Evolutionary conservation across 2,113 vertebrate species (phyloP).

Genomic region (Tyto alba): DNA sequence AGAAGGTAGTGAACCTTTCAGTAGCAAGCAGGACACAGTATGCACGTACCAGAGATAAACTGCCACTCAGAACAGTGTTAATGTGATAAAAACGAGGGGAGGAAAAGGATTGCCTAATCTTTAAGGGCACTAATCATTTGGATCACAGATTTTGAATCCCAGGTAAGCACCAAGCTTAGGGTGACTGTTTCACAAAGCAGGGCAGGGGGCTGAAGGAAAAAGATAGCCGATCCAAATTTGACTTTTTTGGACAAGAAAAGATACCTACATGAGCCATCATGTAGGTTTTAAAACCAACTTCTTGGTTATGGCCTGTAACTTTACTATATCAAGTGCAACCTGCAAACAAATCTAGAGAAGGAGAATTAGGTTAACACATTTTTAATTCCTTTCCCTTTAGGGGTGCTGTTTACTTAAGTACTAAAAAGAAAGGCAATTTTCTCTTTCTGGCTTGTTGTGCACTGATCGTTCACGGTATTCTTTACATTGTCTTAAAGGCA

Average conservation of each 20-base stretch:
- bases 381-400: not conserved
- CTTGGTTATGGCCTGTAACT: not conserved
- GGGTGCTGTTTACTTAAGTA: not conserved
- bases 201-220: fast-evolving
- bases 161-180: not conserved
- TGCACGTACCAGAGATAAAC: not conserved
- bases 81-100: not conserved
- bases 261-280: not conserved
- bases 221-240: not conserved
- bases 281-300: not conserved
- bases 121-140: not conserved
- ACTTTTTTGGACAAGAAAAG: not conserved
- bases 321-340: not conserved
- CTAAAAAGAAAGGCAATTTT: not conserved
- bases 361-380: not conserved
- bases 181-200: not conserved
- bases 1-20: not conserved
- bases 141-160: not conserved
- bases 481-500: not conserved
- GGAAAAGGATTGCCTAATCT: not conserved
- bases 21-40: not conserved
- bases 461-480: not conserved
- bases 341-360: not conserved
- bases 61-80: not conserved
- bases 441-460: not conserved